Conservation (phyloP, 1,140 invertebrate genomes). For the Drosophila willistoni region DNA sequence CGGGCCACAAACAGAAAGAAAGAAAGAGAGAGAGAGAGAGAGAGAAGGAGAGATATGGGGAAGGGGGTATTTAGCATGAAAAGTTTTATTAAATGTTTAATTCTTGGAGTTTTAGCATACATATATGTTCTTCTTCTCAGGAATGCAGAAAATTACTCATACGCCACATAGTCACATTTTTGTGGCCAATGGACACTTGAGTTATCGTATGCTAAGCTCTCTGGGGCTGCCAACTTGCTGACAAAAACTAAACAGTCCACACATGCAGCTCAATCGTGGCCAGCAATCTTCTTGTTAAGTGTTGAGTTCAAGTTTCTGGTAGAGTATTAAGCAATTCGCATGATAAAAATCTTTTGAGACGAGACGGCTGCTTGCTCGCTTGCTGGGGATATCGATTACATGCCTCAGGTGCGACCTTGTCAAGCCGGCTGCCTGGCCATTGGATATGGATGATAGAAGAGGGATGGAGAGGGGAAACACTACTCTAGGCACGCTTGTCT, state of each 20-base stretch:
- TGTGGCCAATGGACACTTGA: conserved; percentile 3
- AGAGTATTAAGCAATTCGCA: conserved; percentile 79
- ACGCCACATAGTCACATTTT: conserved; percentile 60
- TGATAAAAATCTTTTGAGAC: conserved; percentile 71
- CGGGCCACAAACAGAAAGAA: conserved; percentile 6
- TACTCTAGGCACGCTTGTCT: conserved; percentile 59
- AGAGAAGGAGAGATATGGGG: neutral
- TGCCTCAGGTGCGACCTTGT: conserved; percentile 77
- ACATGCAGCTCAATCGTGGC: conserved; percentile 35
- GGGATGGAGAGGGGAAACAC: neutral
- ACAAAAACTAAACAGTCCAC: conserved; percentile 59
- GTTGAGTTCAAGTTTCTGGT: conserved; percentile 38
- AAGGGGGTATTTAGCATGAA: neutral
- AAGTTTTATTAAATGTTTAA: conserved; percentile 6
- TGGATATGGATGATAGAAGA: neutral
- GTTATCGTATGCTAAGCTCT: conserved; percentile 52
- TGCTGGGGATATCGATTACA: conserved; percentile 68
- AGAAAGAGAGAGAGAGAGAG: conserved; percentile 22
- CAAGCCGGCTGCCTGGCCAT: conserved; percentile 33
- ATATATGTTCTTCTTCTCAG: conserved; percentile 37
- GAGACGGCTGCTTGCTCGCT: conserved; percentile 37
- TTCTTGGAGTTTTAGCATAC: neutral
- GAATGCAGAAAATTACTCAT: conserved; percentile 70
- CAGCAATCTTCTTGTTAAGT: conserved; percentile 34
- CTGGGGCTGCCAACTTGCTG: conserved; percentile 65